phyloP scores from a whole-genome alignment of 1,140 invertebrate genomes.

The Cheumatopsyche charites region DNA sequence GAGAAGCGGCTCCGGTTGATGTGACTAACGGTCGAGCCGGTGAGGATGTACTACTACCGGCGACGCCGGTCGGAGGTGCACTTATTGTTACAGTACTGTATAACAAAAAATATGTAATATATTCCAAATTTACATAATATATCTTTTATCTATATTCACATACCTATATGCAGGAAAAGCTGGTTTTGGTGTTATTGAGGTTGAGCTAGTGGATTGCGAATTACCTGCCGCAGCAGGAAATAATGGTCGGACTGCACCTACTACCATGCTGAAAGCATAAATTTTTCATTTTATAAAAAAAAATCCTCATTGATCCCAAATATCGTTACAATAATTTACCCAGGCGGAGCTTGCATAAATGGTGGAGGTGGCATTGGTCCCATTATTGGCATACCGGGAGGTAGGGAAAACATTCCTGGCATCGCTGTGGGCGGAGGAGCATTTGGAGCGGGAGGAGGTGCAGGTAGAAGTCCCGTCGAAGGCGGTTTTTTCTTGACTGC shows the following conservation, averaged over 20 bases:
- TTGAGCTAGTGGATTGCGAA: slow-evolving; percentile 66
- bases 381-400: slow-evolving; percentile 72
- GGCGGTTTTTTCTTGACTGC: slow-evolving; percentile 70
- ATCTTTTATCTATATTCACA: background rate
- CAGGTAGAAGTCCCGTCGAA: slow-evolving; percentile 52
- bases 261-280: slow-evolving; percentile 60
- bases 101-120: slow-evolving; percentile 17
- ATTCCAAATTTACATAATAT: slow-evolving; percentile 17
- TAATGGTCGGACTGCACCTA: slow-evolving; percentile 68
- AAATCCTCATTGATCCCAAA: background rate
- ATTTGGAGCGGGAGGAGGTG: slow-evolving; percentile 64
- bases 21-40: slow-evolving; percentile 77
- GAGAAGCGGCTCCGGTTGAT: slow-evolving; percentile 82
- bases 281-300: background rate
- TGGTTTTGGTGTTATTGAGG: slow-evolving; percentile 68
- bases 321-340: slow-evolving; percentile 57
- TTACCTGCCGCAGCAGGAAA: slow-evolving; percentile 72
- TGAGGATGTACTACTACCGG: slow-evolving; percentile 57
- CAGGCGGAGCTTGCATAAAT: slow-evolving; percentile 71
- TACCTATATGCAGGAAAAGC: slow-evolving; percentile 82
- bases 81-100: slow-evolving; percentile 70
- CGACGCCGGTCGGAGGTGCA: slow-evolving; percentile 68
- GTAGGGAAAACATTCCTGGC: slow-evolving; percentile 63
- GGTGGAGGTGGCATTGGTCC: slow-evolving; percentile 71
- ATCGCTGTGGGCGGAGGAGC: slow-evolving; percentile 61